Conservation (phyloP, 2,888 invertebrate genomes). For the Amphipyra tragopoginis region DNA sequence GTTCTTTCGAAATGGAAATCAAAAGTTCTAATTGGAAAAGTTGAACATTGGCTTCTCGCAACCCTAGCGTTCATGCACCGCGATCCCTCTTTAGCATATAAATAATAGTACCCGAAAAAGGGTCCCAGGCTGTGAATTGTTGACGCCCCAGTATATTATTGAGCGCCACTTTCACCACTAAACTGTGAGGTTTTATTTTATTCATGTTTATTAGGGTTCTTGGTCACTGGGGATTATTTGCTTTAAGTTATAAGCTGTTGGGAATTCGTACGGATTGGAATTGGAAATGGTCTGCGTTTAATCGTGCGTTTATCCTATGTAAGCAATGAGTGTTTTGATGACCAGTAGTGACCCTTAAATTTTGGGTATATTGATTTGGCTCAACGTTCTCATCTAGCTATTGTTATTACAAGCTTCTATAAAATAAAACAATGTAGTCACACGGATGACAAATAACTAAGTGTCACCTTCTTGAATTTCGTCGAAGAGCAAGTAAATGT, state of each 20-base stretch:
- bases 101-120: conserved; percentile 68
- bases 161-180: conserved; percentile 54
- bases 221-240: conserved; percentile 59
- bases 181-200: conserved; percentile 59
- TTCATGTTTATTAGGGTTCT: conserved; percentile 59
- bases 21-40: not conserved
- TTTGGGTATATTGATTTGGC: not conserved
- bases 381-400: too few relatives aligned
- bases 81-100: conserved; percentile 67
- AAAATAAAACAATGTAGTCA: too few relatives aligned
- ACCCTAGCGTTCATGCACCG: conserved; percentile 43
- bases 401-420: too few relatives aligned
- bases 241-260: conserved; percentile 56
- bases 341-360: conserved; percentile 6
- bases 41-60: conserved; percentile 14
- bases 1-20: not conserved
- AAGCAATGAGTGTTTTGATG: conserved; percentile 33
- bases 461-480: too few relatives aligned
- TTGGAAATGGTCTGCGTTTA: conserved; percentile 50
- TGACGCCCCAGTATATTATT: conserved; percentile 57
- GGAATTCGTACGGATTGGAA: conserved; percentile 50
- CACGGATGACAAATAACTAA: too few relatives aligned
- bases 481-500: too few relatives aligned
- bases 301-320: conserved; percentile 39
- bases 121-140: conserved; percentile 59